phyloP scores from a whole-genome alignment of 2,888 invertebrate species.

The Alloplasta piceator region DNA sequence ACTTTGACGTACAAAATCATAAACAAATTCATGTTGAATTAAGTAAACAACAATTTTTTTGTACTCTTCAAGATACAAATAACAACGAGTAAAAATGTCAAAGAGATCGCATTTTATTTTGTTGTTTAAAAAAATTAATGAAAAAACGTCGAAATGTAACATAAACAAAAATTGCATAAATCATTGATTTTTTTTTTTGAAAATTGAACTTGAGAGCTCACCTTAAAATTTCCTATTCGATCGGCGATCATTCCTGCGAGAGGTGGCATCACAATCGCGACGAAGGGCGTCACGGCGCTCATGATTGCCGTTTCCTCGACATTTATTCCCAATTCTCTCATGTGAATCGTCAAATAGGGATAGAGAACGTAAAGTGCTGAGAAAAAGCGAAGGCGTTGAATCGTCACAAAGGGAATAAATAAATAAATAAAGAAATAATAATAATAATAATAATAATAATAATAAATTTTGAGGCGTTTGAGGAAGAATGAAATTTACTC shows the following conservation, averaged over 20 bases:
- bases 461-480: constrained; percentile 4
- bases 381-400: not conserved
- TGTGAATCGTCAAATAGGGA: constrained; percentile 92
- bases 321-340: constrained; percentile 91
- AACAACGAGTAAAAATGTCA: no score
- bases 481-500: constrained; percentile 85
- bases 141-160: no score
- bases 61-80: no score
- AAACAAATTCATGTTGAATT: no score
- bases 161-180: no score
- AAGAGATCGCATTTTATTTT: no score
- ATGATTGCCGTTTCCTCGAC: constrained; percentile 92
- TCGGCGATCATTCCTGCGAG: constrained; percentile 91
- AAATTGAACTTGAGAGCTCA: constrained; percentile 74
- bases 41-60: no score
- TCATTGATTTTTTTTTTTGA: not conserved
- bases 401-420: not conserved
- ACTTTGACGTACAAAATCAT: no score
- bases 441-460: no score
- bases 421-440: no score
- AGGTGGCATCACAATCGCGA: constrained; percentile 91
- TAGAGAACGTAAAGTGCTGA: constrained; percentile 90
- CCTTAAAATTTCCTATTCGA: constrained; percentile 92
- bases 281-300: constrained; percentile 90
- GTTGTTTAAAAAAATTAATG: no score